Evolutionary conservation across 2,888 invertebrate species (phyloP), one percentile per base, ranked within the genome.

Genomic region (Philopedon plagiatum): DNA sequence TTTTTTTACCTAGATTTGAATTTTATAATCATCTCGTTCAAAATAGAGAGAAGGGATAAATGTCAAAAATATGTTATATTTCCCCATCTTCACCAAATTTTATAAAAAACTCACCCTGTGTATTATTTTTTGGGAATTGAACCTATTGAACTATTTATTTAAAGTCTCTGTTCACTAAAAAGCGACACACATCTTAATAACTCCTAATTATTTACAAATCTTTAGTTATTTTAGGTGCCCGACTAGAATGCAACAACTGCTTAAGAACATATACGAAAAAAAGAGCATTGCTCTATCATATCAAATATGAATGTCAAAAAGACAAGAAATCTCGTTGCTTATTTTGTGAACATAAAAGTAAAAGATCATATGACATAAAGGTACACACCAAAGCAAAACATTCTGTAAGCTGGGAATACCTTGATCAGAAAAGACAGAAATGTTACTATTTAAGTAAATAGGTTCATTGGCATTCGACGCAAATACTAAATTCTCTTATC

Each of bases 221-320:
- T 8, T 61, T 8, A 21, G 29, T 29, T 18, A 21, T 58, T 67
- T 51, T 68, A 68, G 67, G 61, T 23, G 46, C 57, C 2, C 34
- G 23, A 39, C 32, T 56, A 1, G 11, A 15, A 5, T 69, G 69
- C 32, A n/a, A 21, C 9, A 34, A 87, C 76, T 94, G 93, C 83
- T 91, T 91, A 70, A 93, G 93, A 86, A 89, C 90, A 71, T 94
- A 93, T 87, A 90, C 90, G 83, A 89, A 90, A 84, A 91, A 91
- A 81, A 90, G 91, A 71, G 91, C 91, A n/a, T 85, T 93, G 67
- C 90, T 89, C 81, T 89, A 92, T 70, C 92, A 93, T 83, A 88
- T 90, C 78, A 89, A 89, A 82, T 90, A 90, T 84, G 92, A 92
- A 82, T 93, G 93, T 81, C 88, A 89, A 77, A 89, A 89, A 46